Conservation (phyloP, 2,888 invertebrate species). For the Adela reaumurella region DNA sequence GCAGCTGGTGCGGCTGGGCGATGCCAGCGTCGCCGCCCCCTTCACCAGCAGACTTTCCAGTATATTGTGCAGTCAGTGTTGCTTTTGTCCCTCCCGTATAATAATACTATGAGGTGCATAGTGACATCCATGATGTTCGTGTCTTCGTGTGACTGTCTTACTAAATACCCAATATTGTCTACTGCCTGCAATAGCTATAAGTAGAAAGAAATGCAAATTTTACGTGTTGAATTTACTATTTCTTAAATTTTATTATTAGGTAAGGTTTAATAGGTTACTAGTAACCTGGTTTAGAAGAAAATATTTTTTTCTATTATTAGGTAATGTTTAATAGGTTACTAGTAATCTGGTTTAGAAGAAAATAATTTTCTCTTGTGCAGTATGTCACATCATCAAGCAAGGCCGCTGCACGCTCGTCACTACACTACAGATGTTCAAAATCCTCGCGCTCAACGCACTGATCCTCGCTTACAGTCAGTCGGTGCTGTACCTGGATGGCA, state of each 20-base stretch:
- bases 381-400: conserved; percentile 99
- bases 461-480: conserved; percentile 98
- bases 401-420: conserved; percentile 98
- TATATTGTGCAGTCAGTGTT: conserved; percentile 83
- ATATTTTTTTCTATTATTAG: too few relatives aligned
- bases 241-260: too few relatives aligned
- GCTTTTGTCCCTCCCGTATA: too few relatives aligned
- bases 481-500: conserved; percentile 95
- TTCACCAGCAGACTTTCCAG: conserved; percentile 97
- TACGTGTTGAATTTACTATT: too few relatives aligned
- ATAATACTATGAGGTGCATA: too few relatives aligned
- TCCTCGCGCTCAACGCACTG: conserved; percentile 94
- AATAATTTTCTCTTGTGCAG: conserved; percentile 56
- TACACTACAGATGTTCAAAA: conserved; percentile 99
- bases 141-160: too few relatives aligned
- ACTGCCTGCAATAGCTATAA: background rate
- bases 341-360: too few relatives aligned
- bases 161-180: too few relatives aligned
- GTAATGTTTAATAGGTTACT: too few relatives aligned
- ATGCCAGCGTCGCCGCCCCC: conserved; percentile 98
- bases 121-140: too few relatives aligned
- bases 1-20: conserved; percentile 91
- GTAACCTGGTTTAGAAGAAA: too few relatives aligned
- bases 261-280: too few relatives aligned
- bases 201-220: conserved; percentile 1